A percentile compares a stretch with the other conserved stretches of the same genome.
phyloP scores from a whole-genome alignment of 2,797 vertebrate species.

The Pipistrellus pygmaeus region DNA sequence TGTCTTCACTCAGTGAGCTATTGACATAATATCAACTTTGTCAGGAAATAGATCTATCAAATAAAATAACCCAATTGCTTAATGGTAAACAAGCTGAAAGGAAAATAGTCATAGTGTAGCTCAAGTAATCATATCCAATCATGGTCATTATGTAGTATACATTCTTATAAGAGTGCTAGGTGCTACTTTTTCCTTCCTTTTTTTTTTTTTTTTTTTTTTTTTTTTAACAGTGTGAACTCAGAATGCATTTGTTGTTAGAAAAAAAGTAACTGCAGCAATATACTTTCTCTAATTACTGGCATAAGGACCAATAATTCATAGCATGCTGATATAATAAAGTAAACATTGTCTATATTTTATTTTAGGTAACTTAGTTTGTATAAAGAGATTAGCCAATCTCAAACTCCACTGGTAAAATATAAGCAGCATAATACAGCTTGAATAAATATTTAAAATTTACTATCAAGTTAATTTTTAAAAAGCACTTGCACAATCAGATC shows the following conservation, averaged over 20 bases:
- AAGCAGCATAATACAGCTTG: conserved; percentile 41
- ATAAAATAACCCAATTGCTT: conserved; percentile 56
- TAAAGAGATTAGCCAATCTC: neutral
- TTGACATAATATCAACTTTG: neutral
- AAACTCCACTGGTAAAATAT: conserved; percentile 28
- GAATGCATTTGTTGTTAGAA: neutral
- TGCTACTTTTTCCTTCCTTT: neutral
- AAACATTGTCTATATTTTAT: neutral
- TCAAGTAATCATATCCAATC: neutral
- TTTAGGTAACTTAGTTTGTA: neutral
- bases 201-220: no score
- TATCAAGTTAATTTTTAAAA: conserved; percentile 64
- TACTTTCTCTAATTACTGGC: conserved; percentile 11
- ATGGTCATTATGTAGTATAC: neutral
- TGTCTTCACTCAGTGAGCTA: conserved; percentile 9
- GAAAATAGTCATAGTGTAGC: conserved; percentile 35
- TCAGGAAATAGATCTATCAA: conserved; percentile 52
- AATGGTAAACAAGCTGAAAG: conserved; percentile 58
- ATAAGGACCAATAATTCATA: neutral
- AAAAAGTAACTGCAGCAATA: neutral
- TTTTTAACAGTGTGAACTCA: neutral
- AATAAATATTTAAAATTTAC: conserved; percentile 64
- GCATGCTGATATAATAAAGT: neutral
- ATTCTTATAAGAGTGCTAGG: neutral
- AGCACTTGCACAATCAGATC: neutral